Evolutionary conservation across 2,888 invertebrate species (phyloP).

Genomic region (Trichogramma evanescens): DNA sequence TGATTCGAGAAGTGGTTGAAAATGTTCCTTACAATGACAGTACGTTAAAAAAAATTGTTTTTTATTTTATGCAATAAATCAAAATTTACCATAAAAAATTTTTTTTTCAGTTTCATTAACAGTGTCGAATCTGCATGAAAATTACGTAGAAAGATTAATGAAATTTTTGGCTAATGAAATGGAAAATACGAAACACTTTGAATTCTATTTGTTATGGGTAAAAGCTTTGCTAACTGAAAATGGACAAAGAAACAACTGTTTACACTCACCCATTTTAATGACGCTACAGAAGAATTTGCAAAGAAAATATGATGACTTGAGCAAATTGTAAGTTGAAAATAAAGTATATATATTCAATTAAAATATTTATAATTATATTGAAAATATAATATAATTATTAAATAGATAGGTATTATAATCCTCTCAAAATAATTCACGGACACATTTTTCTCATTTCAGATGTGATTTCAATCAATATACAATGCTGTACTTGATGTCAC

Average conservation of each 20-base stretch:
- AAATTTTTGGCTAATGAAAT: constrained; percentile 64
- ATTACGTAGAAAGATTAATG: constrained; percentile 70
- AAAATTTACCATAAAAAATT: constrained; percentile 8
- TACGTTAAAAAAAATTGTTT: constrained; percentile 47
- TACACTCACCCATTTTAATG: constrained; percentile 62
- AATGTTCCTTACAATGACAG: constrained; percentile 68
- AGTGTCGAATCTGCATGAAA: constrained; percentile 60
- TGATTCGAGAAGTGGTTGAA: constrained; percentile 78
- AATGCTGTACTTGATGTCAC: constrained; percentile 59
- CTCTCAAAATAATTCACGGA: no score
- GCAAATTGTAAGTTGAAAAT: constrained; percentile 67
- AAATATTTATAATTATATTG: background rate
- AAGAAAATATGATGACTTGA: constrained; percentile 70
- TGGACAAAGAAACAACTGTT: constrained; percentile 52
- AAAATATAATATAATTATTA: constrained; percentile 10
- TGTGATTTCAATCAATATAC: constrained; percentile 88
- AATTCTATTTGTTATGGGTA: constrained; percentile 82
- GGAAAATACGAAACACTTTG: constrained; percentile 74
- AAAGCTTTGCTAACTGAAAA: constrained; percentile 61
- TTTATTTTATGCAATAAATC: background rate
- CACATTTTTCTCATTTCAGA: constrained; percentile 48
- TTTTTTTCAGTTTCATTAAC: constrained; percentile 68
- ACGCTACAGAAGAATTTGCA: constrained; percentile 70
- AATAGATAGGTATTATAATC: no score
- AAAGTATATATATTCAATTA: background rate